phyloP scores from a whole-genome alignment of 2,797 vertebrate genomes.

The Psittacula derbiana region DNA sequence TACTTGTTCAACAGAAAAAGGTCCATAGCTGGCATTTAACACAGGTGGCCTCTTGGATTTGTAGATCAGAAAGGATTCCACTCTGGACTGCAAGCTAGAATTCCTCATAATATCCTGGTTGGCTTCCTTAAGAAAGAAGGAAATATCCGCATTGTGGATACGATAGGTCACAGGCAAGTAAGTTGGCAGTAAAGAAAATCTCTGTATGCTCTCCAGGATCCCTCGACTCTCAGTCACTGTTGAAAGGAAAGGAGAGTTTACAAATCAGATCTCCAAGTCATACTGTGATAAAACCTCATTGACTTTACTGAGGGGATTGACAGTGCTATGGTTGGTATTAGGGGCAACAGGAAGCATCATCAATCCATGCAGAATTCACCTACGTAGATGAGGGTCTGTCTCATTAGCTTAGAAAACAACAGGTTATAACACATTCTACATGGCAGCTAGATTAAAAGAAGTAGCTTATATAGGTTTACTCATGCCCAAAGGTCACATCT shows the following conservation, averaged over 20 bases:
- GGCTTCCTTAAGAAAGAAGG: slow-evolving; percentile 91
- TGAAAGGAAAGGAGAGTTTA: slow-evolving; percentile 57
- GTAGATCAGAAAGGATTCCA: slow-evolving; percentile 90
- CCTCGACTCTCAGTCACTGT: slow-evolving; percentile 87
- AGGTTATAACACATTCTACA: neutral
- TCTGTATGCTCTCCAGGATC: slow-evolving; percentile 81
- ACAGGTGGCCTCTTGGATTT: slow-evolving; percentile 80
- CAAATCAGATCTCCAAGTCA: neutral
- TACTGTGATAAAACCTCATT: neutral
- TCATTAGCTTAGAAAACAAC: neutral
- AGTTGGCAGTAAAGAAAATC: slow-evolving; percentile 84
- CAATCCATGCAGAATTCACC: neutral
- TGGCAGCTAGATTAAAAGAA: neutral
- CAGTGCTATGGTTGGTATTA: neutral
- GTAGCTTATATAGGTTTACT: neutral
- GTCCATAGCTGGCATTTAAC: slow-evolving; percentile 86
- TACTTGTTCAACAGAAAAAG: slow-evolving; percentile 78
- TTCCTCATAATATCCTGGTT: slow-evolving; percentile 96
- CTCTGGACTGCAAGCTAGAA: slow-evolving; percentile 89
- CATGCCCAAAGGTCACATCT: neutral
- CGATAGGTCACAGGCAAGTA: slow-evolving; percentile 89
- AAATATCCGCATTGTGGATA: slow-evolving; percentile 83
- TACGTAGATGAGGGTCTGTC: neutral
- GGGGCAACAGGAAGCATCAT: neutral
- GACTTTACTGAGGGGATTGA: neutral